These are phyloP conservation scores for Agrochola macilenta DNA, from an alignment of 2,888 invertebrate genomes.

Conservation along the genomic window DNA sequence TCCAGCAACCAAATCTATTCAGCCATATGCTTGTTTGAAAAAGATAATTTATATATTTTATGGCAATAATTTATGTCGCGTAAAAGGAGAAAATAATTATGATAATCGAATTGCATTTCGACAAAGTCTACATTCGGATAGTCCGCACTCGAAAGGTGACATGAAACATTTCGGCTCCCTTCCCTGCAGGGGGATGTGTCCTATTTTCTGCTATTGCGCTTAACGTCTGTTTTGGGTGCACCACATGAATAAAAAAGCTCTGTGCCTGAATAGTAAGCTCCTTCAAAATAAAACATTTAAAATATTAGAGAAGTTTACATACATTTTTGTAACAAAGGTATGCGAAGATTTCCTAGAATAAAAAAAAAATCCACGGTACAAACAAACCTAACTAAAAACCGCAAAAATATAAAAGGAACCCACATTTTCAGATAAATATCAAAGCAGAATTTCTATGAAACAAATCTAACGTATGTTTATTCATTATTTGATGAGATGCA, in stretches of 20 bases:
- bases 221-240: conserved; percentile 33
- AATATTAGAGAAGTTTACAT: not conserved
- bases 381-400: not conserved
- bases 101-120: conserved; percentile 44
- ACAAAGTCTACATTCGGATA: conserved; percentile 24
- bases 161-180: conserved; percentile 38
- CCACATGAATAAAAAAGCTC: conserved; percentile 8
- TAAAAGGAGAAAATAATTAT: conserved; percentile 27
- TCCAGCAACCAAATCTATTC: not conserved
- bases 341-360: not conserved
- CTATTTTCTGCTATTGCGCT: conserved; percentile 45
- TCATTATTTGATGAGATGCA: conserved; percentile 43
- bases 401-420: conserved; percentile 8
- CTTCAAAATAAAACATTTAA: not conserved
- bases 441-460: conserved; percentile 23
- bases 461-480: conserved; percentile 27
- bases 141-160: conserved; percentile 31
- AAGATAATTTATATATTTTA: not conserved
- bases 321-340: not conserved
- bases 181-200: conserved; percentile 12
- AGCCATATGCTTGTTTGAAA: not conserved
- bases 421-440: conserved; percentile 10
- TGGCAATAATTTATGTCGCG: not conserved
- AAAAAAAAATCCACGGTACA: not conserved
- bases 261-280: not conserved